A percentile compares a stretch with the other conserved stretches of the same genome.
Conservation (phyloP, 2,113 vertebrate genomes). For the Solenodon paradoxus region DNA sequence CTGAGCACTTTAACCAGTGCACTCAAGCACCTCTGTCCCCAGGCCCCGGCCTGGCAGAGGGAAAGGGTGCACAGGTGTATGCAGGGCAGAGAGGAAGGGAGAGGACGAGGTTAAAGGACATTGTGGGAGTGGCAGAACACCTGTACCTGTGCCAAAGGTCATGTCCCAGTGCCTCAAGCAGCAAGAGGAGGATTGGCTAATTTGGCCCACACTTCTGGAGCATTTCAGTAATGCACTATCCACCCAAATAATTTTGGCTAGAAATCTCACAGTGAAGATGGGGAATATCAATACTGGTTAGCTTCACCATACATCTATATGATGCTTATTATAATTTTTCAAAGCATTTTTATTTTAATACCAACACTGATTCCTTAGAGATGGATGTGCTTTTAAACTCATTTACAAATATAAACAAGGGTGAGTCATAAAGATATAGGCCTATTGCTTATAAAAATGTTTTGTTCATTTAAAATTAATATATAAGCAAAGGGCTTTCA, state of each 20-base stretch:
- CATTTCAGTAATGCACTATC: neutral
- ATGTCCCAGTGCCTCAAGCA: neutral
- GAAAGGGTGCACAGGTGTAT: neutral
- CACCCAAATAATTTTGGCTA: neutral
- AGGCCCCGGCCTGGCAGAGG: neutral
- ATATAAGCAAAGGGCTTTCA: neutral
- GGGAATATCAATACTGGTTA: neutral
- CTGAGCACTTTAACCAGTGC: neutral
- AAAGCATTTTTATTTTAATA: neutral
- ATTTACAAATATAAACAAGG: neutral
- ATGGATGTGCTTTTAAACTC: neutral
- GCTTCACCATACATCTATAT: neutral
- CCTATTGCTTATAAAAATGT: neutral
- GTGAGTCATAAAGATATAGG: neutral
- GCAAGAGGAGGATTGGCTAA: neutral
- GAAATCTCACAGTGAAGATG: neutral
- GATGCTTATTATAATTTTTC: neutral
- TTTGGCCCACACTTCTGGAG: neutral
- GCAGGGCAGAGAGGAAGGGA: neutral
- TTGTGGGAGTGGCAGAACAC: neutral
- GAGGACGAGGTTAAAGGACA: rapidly evolving
- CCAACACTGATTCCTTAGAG: neutral
- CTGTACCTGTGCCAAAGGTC: neutral
- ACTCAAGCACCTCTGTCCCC: neutral
- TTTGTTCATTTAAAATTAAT: neutral